These are phyloP conservation scores for Ailuropoda melanoleuca DNA, from an alignment of 2,113 vertebrate species.

Conservation along the genomic window DNA sequence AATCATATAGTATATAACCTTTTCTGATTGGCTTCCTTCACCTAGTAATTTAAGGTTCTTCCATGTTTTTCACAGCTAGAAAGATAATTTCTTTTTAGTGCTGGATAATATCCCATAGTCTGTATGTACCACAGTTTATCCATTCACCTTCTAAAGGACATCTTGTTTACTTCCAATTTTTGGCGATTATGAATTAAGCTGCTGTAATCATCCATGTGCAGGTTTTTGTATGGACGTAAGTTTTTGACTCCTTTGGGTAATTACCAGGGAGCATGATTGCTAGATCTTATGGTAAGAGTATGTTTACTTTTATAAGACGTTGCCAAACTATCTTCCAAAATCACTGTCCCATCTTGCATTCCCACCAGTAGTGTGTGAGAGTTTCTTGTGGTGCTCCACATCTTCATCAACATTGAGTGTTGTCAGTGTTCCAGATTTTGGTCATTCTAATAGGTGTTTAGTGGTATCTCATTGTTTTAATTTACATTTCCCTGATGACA, in stretches of 20 bases:
- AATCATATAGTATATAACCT: not conserved
- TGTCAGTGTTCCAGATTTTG: constrained; percentile 8
- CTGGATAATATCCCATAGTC: not conserved
- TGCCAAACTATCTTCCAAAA: not conserved
- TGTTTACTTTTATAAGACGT: not conserved
- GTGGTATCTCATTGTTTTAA: not conserved
- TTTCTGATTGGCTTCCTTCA: not conserved
- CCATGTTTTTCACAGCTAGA: not conserved
- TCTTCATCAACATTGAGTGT: not conserved
- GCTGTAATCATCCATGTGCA: not conserved
- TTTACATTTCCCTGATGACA: not conserved
- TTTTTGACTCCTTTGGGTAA: not conserved
- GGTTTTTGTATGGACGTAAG: not conserved
- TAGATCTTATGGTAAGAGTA: not conserved
- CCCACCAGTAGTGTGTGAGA: not conserved
- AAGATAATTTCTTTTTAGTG: constrained; percentile 21
- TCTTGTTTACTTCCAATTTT: not conserved
- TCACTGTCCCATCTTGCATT: not conserved
- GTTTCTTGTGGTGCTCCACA: not conserved
- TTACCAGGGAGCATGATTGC: not conserved
- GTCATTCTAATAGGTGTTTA: not conserved
- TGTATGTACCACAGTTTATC: not conserved
- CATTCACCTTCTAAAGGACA: not conserved
- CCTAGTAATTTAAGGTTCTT: not conserved
- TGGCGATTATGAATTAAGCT: not conserved